Conservation (phyloP, 2,113 vertebrate species). For the Leptodactylus fuscus region DNA sequence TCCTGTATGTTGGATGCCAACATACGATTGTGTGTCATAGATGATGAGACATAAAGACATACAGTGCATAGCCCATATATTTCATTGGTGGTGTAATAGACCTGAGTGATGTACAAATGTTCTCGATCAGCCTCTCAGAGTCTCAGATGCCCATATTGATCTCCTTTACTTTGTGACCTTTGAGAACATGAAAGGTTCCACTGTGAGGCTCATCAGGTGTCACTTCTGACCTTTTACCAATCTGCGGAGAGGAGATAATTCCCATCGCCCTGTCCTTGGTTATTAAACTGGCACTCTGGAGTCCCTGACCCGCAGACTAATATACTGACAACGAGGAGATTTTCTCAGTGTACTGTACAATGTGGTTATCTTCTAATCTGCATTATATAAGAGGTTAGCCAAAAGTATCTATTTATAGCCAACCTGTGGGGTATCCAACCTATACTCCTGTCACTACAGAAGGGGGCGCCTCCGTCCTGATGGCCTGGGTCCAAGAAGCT, state of each 20-base stretch:
- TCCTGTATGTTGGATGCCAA: too few species aligned
- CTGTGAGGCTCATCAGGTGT: conserved; percentile 22
- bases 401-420: too few species aligned
- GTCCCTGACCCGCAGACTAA: neutral
- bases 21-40: neutral
- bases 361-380: too few species aligned
- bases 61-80: neutral
- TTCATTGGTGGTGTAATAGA: neutral
- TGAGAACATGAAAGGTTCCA: conserved; percentile 20
- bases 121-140: neutral
- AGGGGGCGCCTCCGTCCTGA: too few species aligned
- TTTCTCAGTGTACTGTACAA: too few species aligned
- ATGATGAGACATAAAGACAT: neutral
- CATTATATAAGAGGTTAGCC: too few species aligned
- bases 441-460: too few species aligned
- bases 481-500: too few species aligned
- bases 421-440: too few species aligned
- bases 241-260: neutral
- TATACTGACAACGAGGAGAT: neutral
- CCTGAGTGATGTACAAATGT: neutral
- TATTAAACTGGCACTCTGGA: neutral
- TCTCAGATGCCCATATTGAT: conserved; percentile 17
- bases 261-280: neutral
- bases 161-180: conserved; percentile 27
- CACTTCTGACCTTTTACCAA: conserved; percentile 36